Conservation (phyloP, 2,113 vertebrate species). For the Toxotes jaculatrix region DNA sequence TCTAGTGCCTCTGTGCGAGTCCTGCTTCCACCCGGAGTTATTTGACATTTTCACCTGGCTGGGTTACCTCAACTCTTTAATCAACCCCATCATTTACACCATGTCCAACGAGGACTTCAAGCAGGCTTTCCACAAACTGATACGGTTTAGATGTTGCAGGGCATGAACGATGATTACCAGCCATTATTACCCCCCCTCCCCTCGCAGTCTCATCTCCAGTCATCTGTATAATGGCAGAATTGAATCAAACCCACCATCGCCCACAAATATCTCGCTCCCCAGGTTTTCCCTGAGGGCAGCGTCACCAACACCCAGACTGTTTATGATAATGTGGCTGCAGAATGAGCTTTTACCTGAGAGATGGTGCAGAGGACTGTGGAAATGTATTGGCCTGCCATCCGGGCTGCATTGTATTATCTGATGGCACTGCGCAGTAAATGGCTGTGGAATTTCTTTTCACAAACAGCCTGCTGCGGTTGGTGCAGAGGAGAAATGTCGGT, state of each 20-base stretch:
- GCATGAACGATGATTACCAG: conserved; percentile 49
- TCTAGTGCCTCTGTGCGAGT: conserved; percentile 88
- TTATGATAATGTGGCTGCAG: conserved; percentile 18
- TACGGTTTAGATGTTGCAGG: conserved; percentile 84
- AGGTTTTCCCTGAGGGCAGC: background rate
- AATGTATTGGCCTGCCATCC: conserved; percentile 15
- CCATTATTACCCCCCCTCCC: background rate
- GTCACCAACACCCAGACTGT: background rate
- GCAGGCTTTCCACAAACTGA: conserved; percentile 93
- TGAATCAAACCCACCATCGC: background rate
- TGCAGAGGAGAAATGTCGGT: background rate
- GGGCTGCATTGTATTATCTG: conserved; percentile 8
- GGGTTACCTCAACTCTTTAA: conserved; percentile 95
- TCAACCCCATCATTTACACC: conserved; percentile 96
- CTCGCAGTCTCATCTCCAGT: background rate
- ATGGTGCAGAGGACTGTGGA: conserved; percentile 6
- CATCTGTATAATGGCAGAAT: conserved; percentile 31
- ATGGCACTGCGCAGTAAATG: background rate
- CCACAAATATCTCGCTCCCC: background rate
- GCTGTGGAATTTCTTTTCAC: background rate
- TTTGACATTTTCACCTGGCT: conserved; percentile 96
- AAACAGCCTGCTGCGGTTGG: background rate
- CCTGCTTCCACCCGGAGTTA: conserved; percentile 89
- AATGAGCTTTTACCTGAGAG: background rate
- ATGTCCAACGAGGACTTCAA: conserved; percentile 95